These are phyloP conservation scores for Cantharis rustica DNA, from an alignment of 2,888 invertebrate species.

Conservation along the genomic window DNA sequence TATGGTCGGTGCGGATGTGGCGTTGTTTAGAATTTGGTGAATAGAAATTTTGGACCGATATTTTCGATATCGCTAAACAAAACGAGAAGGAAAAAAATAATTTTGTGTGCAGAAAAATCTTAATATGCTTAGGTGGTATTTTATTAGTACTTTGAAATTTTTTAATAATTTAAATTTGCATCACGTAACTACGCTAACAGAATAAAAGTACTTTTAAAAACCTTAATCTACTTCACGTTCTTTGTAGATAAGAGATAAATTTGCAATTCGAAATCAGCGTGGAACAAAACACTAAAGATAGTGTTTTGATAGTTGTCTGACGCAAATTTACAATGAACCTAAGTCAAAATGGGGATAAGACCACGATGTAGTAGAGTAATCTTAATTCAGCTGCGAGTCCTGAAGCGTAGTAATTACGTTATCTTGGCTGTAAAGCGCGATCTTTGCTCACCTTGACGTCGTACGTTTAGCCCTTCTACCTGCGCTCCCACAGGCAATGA, in stretches of 20 bases:
- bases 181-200: not conserved
- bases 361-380: slow-evolving; percentile 46
- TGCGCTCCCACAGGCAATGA: slow-evolving; percentile 45
- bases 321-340: slow-evolving; percentile 32
- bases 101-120: not conserved
- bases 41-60: too few relatives aligned
- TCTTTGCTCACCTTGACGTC: slow-evolving; percentile 48
- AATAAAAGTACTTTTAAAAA: not conserved
- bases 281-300: not conserved
- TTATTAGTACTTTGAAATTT: not conserved
- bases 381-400: slow-evolving; percentile 48
- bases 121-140: not conserved
- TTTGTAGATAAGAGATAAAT: not conserved
- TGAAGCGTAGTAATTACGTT: slow-evolving; percentile 50
- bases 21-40: too few relatives aligned
- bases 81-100: not conserved
- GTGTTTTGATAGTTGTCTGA: not conserved
- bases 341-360: slow-evolving; percentile 39
- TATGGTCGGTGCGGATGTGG: too few relatives aligned
- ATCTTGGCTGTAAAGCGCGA: slow-evolving; percentile 46
- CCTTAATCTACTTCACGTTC: not conserved
- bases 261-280: not conserved
- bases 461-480: slow-evolving; percentile 49
- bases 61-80: too few relatives aligned
- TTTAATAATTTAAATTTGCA: not conserved